Base-by-base conservation (phyloP, 2,888 invertebrate species). In the Boloria euphrosyne region DNA sequence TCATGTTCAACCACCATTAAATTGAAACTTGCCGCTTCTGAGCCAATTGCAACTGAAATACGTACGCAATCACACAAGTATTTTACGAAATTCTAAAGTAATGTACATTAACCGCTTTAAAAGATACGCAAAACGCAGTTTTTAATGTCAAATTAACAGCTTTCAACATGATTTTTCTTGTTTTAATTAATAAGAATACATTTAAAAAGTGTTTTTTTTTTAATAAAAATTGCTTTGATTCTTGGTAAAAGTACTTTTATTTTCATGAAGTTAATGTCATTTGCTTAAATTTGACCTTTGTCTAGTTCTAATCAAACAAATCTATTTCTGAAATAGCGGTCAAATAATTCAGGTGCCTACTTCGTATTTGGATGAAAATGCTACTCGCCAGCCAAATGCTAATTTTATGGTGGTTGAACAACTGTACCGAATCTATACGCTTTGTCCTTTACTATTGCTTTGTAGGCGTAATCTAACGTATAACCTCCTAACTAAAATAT, bases 321-420 rank as follows among this genome's bases (percentile, higher is more conserved):
- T 74, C 73, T 77, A 80, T 82, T 80, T 83, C 84, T 78, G 78
- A 84, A 81, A 86, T 83, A 83, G 82, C 81, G 87, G 84, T 80
- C 85, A 84, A 89, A 90, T 89, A 88, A 89, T 89, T 90, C 87
- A 89, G 89, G 87, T 89, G 77, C 78, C 79, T 79, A 83, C 78
- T 85, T 83, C 49, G 85, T 84, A 81, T 87, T 87, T 80, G 81
- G 82, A 85, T 87, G 87, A 87, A 88, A 90, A 89, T 81, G 85
- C 85, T 87, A 90, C 86, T 86, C 83, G 85, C 83, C 86, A 85
- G 83, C 86, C 87, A 86, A 92, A 92, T 92, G 92, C 91, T 91
- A 92, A 93, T 93, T 92, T 92, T 92, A 92, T 92, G 92, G 90
- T 89, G 89, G 92, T 87, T 90, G 91, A 89, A 86, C 90, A 91